A percentile compares a stretch with the other conserved stretches of the same genome.
These are phyloP conservation scores for Conus canariensis DNA, from an alignment of 2,888 invertebrate genomes.

Conservation along the genomic window DNA sequence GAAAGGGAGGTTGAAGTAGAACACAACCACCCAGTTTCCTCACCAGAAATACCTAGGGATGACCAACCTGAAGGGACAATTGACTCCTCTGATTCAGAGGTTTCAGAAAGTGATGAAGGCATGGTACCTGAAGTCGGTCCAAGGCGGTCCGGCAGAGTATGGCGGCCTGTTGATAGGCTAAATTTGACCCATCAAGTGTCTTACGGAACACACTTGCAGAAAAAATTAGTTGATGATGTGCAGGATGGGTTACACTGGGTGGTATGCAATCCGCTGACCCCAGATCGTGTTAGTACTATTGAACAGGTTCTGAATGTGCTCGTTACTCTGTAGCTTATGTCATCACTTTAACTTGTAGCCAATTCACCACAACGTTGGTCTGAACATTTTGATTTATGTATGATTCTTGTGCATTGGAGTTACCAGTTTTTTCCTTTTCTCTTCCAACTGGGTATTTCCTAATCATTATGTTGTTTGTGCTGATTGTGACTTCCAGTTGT, in stretches of 20 bases:
- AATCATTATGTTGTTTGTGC: too few species aligned
- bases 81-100: not conserved
- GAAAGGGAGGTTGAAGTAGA: not conserved
- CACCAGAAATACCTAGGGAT: not conserved
- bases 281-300: not conserved
- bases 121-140: not conserved
- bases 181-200: too few species aligned
- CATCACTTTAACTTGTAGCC: not conserved
- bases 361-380: not conserved
- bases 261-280: not conserved
- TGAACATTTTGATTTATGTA: too few species aligned
- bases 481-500: too few species aligned
- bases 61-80: not conserved
- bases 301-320: not conserved
- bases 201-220: too few species aligned
- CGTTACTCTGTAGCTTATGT: not conserved
- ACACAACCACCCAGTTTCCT: too few species aligned
- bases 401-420: too few species aligned
- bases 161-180: not conserved
- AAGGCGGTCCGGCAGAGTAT: not conserved
- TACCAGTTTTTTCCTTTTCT: too few species aligned
- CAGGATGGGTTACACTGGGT: too few species aligned
- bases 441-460: too few species aligned
- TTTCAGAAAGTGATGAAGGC: conserved; percentile 21
- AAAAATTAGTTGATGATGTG: too few species aligned